Base-by-base conservation (phyloP, 2,888 invertebrate genomes). In the Latheticus oryzae region DNA sequence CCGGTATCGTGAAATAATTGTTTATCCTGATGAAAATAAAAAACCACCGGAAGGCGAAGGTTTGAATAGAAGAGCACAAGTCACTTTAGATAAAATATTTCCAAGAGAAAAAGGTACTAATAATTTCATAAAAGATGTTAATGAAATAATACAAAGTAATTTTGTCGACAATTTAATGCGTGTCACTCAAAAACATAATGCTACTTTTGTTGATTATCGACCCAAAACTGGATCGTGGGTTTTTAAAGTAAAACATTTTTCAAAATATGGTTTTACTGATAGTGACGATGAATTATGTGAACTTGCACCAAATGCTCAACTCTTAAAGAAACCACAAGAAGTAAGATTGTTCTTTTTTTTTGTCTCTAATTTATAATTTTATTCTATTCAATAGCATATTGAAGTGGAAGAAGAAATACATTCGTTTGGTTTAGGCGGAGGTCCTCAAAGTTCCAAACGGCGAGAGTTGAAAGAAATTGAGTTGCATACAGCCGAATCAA, bases 181-280 rank as follows among this genome's bases (percentile, higher is more conserved):
- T 17, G 90, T 91, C 0, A 93, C 95, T 55, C 87, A 88, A 61
- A 93, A 91, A 67, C 91, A 96, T 77, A 90, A 90, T 60, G 95
- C 95, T 0, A 87, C 89, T 47, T 99, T 98, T 77, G 86, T 96
- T 2, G 97, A 98, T 74, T 98, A 97, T 79, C 85, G 95, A 0
- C 93, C 97, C 0, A 92, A 93, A 75, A 95, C 95, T 1, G 98
- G 98, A 13, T 95, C 96, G 48, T 99, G 98, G 97, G 96, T 97
- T 42, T 98, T 98, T 79, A 87, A 90, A 76, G 93, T 94, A 33
- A 90, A 93, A 52, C 97, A 97, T 78, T 97, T 97, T 78, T 95
- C 96, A 8, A 96, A 95, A 73, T 97, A 97, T 76, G 94, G 93
- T 0, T 74, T 73, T 40, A 88, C 87, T 5, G 96, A 96, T 64